phyloP scores from a whole-genome alignment of 1,140 invertebrate species.

The Aethina tumida region DNA sequence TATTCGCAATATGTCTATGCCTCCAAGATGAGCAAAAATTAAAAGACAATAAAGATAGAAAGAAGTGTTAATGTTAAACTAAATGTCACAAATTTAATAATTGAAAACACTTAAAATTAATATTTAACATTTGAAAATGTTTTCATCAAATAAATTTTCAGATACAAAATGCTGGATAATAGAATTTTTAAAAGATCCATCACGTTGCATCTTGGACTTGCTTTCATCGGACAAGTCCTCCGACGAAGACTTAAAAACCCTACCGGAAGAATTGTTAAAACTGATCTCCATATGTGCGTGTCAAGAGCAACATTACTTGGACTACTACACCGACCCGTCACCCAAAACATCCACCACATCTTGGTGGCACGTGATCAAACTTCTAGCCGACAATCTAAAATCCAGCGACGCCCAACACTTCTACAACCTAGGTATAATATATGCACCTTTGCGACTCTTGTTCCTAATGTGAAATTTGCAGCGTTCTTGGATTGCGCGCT shows the following conservation, averaged over 20 bases:
- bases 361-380: constrained; percentile 30
- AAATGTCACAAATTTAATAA: too few relatives aligned
- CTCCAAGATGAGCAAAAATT: too few relatives aligned
- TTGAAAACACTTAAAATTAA: too few relatives aligned
- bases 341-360: constrained; percentile 5
- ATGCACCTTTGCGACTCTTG: background rate
- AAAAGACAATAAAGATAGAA: too few relatives aligned
- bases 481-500: constrained; percentile 43
- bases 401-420: constrained; percentile 38
- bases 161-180: constrained; percentile 31
- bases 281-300: constrained; percentile 26
- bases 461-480: constrained; percentile 18
- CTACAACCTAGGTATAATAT: constrained; percentile 42
- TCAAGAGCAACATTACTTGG: constrained; percentile 27
- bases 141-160: too few relatives aligned
- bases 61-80: too few relatives aligned
- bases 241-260: constrained; percentile 19
- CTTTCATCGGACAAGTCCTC: constrained; percentile 14
- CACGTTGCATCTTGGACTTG: constrained; percentile 21
- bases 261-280: constrained; percentile 27
- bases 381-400: constrained; percentile 31
- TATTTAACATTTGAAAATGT: too few relatives aligned
- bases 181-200: constrained; percentile 26
- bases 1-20: too few relatives aligned
- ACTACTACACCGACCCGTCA: constrained; percentile 13